phyloP scores from a whole-genome alignment of 2,888 invertebrate species.

The Congeria kusceri region DNA sequence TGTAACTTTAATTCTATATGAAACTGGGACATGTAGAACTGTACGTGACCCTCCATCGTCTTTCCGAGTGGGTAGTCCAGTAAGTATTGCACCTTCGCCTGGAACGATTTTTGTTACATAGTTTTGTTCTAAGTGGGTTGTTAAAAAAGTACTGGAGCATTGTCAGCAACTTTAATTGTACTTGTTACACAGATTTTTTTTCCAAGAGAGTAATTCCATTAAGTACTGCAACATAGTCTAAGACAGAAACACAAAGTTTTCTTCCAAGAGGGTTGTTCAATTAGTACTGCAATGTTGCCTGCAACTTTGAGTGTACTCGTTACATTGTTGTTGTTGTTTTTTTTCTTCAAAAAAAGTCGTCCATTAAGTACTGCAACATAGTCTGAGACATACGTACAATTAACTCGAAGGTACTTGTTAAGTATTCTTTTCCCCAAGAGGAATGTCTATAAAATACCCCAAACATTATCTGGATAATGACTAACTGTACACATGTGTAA shows the following conservation, averaged over 20 bases:
- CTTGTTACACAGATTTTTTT: constrained; percentile 92
- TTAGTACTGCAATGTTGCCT: constrained; percentile 90
- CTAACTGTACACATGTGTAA: no score
- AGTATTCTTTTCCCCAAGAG: constrained; percentile 91
- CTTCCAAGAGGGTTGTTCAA: constrained; percentile 94
- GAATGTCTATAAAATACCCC: constrained; percentile 94
- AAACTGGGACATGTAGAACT: constrained; percentile 94
- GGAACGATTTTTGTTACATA: constrained; percentile 91
- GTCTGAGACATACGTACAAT: constrained; percentile 73
- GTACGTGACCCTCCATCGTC: constrained; percentile 90
- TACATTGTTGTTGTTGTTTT: constrained; percentile 91
- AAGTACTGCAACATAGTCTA: constrained; percentile 90
- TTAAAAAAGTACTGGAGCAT: constrained; percentile 93
- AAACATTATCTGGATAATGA: constrained; percentile 94
- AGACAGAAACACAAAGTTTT: constrained; percentile 84
- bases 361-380: constrained; percentile 92
- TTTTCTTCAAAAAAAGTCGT: constrained; percentile 93
- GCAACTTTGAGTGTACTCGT: no score
- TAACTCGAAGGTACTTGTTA: constrained; percentile 91
- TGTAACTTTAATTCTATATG: no score
- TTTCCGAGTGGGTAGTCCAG: constrained; percentile 94
- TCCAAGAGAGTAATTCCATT: constrained; percentile 94
- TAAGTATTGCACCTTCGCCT: constrained; percentile 90
- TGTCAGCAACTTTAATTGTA: no score
- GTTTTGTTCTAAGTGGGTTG: constrained; percentile 93